Evolutionary conservation across 2,888 invertebrate genomes (phyloP).

Genomic region (Koerneria pararmatus): DNA sequence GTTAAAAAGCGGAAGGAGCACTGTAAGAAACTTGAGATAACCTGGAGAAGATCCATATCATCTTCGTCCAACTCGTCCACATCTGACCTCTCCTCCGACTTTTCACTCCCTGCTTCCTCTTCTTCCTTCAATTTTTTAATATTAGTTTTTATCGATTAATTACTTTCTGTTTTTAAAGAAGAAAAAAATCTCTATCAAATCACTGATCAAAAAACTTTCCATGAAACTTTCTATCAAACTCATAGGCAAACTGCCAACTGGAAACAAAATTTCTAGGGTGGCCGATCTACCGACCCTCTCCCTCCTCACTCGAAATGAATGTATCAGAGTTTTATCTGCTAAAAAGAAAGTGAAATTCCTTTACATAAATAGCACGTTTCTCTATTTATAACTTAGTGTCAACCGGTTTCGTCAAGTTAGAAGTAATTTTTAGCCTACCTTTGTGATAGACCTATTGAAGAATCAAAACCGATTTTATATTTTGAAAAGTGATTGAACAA

Average conservation of each 20-base stretch:
- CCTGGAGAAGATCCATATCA: slow-evolving; percentile 93
- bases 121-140: background rate
- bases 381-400: no score
- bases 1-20: no score
- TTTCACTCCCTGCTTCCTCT: slow-evolving; percentile 28
- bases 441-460: no score
- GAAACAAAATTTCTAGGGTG: background rate
- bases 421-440: no score
- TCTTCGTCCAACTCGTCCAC: slow-evolving; percentile 84
- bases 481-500: no score
- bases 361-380: no score
- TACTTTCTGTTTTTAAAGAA: slow-evolving; percentile 22
- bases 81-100: slow-evolving; percentile 67
- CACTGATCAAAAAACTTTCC: background rate
- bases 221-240: background rate
- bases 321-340: no score
- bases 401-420: no score
- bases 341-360: no score
- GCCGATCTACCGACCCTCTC: no score
- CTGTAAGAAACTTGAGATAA: slow-evolving; percentile 93
- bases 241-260: background rate
- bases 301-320: no score
- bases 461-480: no score
- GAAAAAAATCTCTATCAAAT: background rate
- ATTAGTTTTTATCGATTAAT: background rate